Conservation (phyloP, 2,113 vertebrate species). For the Gadus chalcogrammus region DNA sequence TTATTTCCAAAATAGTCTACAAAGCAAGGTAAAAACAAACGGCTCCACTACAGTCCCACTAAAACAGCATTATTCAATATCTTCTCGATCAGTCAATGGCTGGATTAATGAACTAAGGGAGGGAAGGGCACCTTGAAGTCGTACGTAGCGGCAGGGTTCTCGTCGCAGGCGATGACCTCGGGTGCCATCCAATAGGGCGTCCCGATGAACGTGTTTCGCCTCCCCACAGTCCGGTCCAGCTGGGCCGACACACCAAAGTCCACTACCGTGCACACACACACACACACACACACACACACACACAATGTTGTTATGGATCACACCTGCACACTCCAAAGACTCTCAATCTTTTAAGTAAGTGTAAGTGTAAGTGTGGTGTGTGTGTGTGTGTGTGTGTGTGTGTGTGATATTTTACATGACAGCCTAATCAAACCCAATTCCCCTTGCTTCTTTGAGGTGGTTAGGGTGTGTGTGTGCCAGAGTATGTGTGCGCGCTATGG, state of each 20-base stretch:
- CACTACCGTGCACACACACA: slow-evolving; percentile 62
- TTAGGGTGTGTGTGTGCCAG: no score
- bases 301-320: slow-evolving; percentile 1
- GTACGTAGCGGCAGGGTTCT: slow-evolving; percentile 84
- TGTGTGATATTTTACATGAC: no score
- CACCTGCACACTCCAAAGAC: not conserved
- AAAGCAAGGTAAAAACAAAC: no score
- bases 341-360: not conserved
- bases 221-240: slow-evolving; percentile 82
- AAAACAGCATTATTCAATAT: no score
- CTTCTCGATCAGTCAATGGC: no score
- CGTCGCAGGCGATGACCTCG: slow-evolving; percentile 87
- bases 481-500: no score
- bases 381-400: no score
- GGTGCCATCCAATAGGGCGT: slow-evolving; percentile 95
- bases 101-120: not conserved
- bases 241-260: slow-evolving; percentile 92
- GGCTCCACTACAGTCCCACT: no score
- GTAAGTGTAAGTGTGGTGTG: not conserved
- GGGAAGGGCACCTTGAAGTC: slow-evolving; percentile 79
- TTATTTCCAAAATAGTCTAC: no score
- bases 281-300: slow-evolving; percentile 11
- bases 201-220: slow-evolving; percentile 88
- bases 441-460: no score
- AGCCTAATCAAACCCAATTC: no score